Evolutionary conservation across 2,113 vertebrate genomes (phyloP).

Genomic region (Pterocles burchelli): DNA sequence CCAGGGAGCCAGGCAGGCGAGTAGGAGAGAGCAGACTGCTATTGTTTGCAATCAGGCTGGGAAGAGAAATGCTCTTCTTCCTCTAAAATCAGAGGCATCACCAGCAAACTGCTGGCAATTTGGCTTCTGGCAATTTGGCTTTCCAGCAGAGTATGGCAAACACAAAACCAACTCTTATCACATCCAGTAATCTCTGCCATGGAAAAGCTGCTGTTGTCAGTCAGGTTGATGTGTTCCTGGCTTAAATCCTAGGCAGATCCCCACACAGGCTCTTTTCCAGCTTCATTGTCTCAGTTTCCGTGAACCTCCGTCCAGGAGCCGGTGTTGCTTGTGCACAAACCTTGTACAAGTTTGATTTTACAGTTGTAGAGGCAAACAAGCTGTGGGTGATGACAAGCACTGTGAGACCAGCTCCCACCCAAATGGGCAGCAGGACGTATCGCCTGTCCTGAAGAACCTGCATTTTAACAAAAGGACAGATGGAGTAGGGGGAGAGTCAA

Average conservation of each 20-base stretch:
- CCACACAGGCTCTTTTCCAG: background rate
- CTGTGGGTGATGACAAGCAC: background rate
- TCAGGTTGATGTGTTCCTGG: background rate
- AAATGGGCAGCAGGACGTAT: background rate
- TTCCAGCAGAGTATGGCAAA: background rate
- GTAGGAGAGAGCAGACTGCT: background rate
- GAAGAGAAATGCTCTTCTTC: slow-evolving; percentile 9
- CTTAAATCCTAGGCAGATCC: background rate
- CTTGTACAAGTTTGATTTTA: background rate
- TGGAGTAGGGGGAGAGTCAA: background rate
- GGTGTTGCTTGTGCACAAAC: background rate
- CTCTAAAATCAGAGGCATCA: slow-evolving; percentile 42
- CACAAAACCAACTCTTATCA: background rate
- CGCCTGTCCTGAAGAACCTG: background rate
- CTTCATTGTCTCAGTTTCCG: background rate
- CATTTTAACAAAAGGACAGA: background rate
- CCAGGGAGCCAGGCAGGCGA: background rate
- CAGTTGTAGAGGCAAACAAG: background rate
- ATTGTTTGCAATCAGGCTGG: slow-evolving; percentile 26
- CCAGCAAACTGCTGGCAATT: slow-evolving; percentile 25
- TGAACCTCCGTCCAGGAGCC: background rate
- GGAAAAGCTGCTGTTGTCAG: background rate
- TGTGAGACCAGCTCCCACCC: background rate
- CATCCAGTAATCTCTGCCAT: background rate
- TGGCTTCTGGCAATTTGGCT: slow-evolving; percentile 18